Evolutionary conservation across 1,140 invertebrate genomes (phyloP).

Genomic region (Trigoniulus corallinus): DNA sequence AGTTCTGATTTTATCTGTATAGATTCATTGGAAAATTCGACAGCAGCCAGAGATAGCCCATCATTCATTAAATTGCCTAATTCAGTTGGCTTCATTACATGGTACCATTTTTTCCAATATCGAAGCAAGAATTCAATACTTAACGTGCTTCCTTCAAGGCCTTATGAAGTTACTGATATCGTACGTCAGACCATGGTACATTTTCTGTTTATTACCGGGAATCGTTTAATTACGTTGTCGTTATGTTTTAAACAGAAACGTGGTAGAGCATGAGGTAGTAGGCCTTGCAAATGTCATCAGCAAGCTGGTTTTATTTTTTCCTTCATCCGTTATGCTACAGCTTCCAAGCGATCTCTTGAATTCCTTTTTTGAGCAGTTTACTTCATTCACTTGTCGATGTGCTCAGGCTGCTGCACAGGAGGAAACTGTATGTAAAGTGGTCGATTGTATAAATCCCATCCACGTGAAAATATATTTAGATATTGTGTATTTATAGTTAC

Average conservation of each 20-base stretch:
- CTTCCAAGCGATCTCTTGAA: slow-evolving; percentile 29
- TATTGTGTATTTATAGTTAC: no score
- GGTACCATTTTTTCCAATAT: slow-evolving; percentile 42
- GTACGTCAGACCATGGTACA: no score
- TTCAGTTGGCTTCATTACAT: slow-evolving; percentile 61
- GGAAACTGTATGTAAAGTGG: slow-evolving; percentile 40
- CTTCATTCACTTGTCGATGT: slow-evolving; percentile 52
- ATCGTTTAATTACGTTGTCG: no score
- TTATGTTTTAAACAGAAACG: slow-evolving; percentile 19
- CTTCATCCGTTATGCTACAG: slow-evolving; percentile 23
- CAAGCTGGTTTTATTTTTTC: slow-evolving; percentile 39
- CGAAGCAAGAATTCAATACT: slow-evolving; percentile 44
- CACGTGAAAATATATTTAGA: not conserved
- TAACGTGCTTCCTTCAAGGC: slow-evolving; percentile 26
- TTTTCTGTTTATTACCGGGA: no score
- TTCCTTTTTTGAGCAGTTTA: slow-evolving; percentile 42
- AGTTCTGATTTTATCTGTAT: slow-evolving; percentile 16
- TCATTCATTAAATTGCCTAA: slow-evolving; percentile 57
- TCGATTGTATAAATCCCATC: not conserved
- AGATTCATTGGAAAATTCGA: slow-evolving; percentile 64
- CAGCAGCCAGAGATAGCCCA: slow-evolving; percentile 51
- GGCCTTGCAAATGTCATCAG: slow-evolving; percentile 30
- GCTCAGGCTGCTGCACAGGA: slow-evolving; percentile 51
- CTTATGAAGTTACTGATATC: slow-evolving; percentile 21
- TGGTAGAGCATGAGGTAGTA: slow-evolving; percentile 28